Conservation (phyloP, 2,113 vertebrate species). For the Grammatotria lemairii region DNA sequence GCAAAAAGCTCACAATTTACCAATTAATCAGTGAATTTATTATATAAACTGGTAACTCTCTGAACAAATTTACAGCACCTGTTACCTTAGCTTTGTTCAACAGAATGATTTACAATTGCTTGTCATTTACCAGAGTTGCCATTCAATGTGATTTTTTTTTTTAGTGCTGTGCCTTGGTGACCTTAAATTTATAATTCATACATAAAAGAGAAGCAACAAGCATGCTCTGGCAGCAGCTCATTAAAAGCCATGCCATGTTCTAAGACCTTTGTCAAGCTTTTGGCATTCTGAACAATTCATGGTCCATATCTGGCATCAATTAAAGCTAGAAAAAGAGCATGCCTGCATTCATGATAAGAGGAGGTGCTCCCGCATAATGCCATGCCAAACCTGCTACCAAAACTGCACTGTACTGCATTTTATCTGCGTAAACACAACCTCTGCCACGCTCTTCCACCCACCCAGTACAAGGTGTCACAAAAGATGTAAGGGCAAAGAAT, state of each 20-base stretch:
- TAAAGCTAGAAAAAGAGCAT: neutral
- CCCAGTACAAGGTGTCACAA: neutral
- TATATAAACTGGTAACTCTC: neutral
- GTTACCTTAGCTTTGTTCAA: neutral
- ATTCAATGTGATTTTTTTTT: neutral
- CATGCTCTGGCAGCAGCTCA: neutral
- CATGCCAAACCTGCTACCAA: neutral
- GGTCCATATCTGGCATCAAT: neutral
- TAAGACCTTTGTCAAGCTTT: neutral
- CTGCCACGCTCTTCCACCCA: neutral
- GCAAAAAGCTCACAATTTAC: neutral
- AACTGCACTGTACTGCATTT: neutral
- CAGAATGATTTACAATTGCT: neutral
- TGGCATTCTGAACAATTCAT: neutral
- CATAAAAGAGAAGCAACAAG: neutral
- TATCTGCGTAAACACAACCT: conserved; percentile 8
- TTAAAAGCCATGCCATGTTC: neutral
- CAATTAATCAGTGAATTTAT: neutral
- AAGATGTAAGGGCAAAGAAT: neutral
- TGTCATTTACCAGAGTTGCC: neutral
- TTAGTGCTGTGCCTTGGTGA: neutral
- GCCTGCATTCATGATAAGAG: neutral
- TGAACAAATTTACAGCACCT: neutral
- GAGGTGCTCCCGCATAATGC: neutral
- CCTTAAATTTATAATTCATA: neutral